Evolutionary conservation across 2,797 vertebrate species (phyloP).

Genomic region (Melanitta fusca): DNA sequence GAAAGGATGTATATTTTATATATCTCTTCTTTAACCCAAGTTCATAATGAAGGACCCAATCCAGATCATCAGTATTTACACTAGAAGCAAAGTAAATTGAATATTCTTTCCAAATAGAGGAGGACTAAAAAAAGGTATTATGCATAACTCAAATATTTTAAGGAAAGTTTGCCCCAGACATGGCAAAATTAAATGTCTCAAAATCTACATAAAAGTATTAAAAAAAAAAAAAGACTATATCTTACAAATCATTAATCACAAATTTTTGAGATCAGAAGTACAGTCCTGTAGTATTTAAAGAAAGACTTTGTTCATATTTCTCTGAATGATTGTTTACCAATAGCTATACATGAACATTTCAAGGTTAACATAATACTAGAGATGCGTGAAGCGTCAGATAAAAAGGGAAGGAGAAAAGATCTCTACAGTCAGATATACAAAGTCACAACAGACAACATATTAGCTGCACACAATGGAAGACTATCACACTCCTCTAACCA

Average conservation of each 20-base stretch:
- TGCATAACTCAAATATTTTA: not conserved
- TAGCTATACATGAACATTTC: not conserved
- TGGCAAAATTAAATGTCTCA: not conserved
- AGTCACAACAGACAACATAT: rapidly evolving
- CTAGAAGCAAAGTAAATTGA: not conserved
- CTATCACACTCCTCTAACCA: not conserved
- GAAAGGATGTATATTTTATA: not conserved
- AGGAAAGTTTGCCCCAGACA: not conserved
- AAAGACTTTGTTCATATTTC: not conserved
- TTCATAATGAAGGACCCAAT: not conserved
- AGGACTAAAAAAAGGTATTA: not conserved
- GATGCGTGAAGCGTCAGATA: not conserved
- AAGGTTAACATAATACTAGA: not conserved
- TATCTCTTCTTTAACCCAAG: not conserved
- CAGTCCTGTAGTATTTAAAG: not conserved
- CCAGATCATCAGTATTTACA: not conserved
- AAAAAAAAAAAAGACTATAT: too few relatives aligned
- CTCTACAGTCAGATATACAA: not conserved
- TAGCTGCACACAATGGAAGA: not conserved
- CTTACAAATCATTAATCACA: not conserved
- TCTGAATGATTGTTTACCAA: not conserved
- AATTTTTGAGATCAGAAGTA: not conserved
- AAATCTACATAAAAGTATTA: not conserved
- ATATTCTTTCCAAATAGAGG: not conserved
- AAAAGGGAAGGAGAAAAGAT: not conserved